Conservation (phyloP, 2,797 vertebrate genomes). For the Sebastes alutus region DNA sequence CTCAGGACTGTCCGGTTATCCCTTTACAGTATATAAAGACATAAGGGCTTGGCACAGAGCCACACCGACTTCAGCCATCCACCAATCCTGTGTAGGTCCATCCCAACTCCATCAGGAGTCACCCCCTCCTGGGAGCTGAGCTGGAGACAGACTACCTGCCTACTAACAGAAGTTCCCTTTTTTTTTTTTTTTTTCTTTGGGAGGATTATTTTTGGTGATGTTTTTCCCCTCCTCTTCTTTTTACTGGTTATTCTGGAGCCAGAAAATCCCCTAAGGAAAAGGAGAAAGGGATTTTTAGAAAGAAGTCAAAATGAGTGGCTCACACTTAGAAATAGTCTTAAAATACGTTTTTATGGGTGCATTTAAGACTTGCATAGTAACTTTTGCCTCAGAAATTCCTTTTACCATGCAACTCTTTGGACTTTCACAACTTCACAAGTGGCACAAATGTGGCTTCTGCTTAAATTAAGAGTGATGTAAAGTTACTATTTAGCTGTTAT, state of each 20-base stretch:
- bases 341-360: constrained; percentile 82
- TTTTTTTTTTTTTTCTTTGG: constrained; percentile 41
- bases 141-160: constrained; percentile 82
- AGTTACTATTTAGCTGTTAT: constrained; percentile 44
- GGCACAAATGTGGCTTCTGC: constrained; percentile 47
- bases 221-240: constrained; percentile 70
- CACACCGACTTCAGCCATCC: constrained; percentile 79
- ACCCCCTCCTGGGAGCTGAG: constrained; percentile 67
- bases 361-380: constrained; percentile 74
- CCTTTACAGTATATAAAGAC: constrained; percentile 89
- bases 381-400: constrained; percentile 67
- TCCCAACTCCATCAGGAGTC: constrained; percentile 81
- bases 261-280: constrained; percentile 62
- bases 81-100: constrained; percentile 86
- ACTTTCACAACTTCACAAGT: constrained; percentile 63
- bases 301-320: constrained; percentile 76
- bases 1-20: constrained; percentile 84
- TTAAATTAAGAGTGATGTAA: constrained; percentile 59
- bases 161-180: constrained; percentile 52
- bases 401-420: constrained; percentile 55
- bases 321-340: constrained; percentile 65
- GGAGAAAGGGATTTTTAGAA: constrained; percentile 71
- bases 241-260: constrained; percentile 71
- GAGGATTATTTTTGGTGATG: constrained; percentile 68
- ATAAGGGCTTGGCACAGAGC: constrained; percentile 84